A percentile compares a stretch with the other conserved stretches of the same genome.
phyloP scores from a whole-genome alignment of 1,140 invertebrate genomes.

The Caenorhabditis brenneri region DNA sequence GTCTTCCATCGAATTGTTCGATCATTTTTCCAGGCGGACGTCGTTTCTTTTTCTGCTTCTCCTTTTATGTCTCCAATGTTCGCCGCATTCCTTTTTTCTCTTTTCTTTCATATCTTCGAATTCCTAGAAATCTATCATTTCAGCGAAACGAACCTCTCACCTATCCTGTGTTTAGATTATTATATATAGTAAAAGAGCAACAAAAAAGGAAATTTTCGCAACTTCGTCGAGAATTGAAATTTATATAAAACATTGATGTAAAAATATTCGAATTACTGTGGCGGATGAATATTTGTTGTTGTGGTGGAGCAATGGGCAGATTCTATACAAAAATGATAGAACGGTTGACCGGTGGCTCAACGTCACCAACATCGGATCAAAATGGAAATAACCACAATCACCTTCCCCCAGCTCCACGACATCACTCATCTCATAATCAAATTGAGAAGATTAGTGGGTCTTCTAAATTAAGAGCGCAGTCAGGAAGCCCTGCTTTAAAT shows the following conservation, averaged over 20 bases:
- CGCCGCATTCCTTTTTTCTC: neutral
- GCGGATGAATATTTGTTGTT: conserved; percentile 40
- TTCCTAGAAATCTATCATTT: neutral
- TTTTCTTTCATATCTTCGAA: neutral
- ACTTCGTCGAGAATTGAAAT: neutral
- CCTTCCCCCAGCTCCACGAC: neutral
- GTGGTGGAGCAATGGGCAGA: conserved; percentile 29
- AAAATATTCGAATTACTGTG: neutral
- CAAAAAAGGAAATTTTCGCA: neutral
- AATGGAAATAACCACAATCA: neutral
- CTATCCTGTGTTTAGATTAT: neutral
- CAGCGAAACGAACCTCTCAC: conserved; percentile 22
- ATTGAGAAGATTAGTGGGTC: conserved; percentile 20
- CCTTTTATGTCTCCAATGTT: neutral
- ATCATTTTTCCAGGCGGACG: neutral
- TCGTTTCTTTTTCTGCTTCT: neutral
- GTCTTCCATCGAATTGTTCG: neutral
- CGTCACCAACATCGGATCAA: neutral
- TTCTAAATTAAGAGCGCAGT: conserved; percentile 9
- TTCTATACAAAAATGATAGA: conserved; percentile 37
- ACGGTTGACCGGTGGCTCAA: conserved; percentile 10
- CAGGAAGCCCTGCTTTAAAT: conserved; percentile 24
- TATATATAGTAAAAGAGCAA: neutral
- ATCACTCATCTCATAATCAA: conserved; percentile 2
- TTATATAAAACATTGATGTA: conserved; percentile 9